phyloP scores from a whole-genome alignment of 2,888 invertebrate genomes.

The Meteorus colon region DNA sequence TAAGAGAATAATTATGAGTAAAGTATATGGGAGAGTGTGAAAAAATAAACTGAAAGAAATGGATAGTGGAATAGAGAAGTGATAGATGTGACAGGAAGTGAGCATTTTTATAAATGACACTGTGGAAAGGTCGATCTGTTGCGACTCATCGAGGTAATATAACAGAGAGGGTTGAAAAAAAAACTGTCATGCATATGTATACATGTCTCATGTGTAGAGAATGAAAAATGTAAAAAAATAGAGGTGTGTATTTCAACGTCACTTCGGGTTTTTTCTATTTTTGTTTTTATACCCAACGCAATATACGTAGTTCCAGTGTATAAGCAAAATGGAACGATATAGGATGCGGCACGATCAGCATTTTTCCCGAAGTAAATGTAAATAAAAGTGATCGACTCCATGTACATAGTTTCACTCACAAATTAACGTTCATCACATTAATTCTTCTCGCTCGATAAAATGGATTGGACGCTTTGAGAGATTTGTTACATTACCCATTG shows the following conservation, averaged over 20 bases:
- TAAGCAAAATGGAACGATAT: not conserved
- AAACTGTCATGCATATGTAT: not conserved
- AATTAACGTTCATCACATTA: slow-evolving; percentile 35
- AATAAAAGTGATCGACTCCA: slow-evolving; percentile 34
- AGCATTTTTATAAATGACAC: slow-evolving; percentile 39
- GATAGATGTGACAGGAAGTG: slow-evolving; percentile 39
- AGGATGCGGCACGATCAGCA: not conserved
- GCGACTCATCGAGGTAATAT: slow-evolving; percentile 14
- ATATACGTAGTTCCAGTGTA: not conserved
- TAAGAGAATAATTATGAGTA: not conserved
- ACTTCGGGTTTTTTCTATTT: not conserved
- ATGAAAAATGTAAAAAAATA: slow-evolving; percentile 1
- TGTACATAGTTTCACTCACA: slow-evolving; percentile 1
- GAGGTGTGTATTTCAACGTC: not conserved
- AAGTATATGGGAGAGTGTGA: not conserved
- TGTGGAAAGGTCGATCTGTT: slow-evolving; percentile 16
- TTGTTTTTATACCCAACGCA: slow-evolving; percentile 14
- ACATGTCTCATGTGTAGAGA: not conserved
- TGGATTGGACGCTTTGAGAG: slow-evolving; percentile 14
- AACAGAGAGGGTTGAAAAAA: slow-evolving; percentile 5
- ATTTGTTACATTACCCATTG: slow-evolving; percentile 15
- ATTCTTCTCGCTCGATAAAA: slow-evolving; percentile 24
- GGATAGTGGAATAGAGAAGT: slow-evolving; percentile 16
- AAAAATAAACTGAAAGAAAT: slow-evolving; percentile 23
- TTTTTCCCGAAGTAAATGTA: slow-evolving; percentile 15